Evolutionary conservation across 2,797 vertebrate species (phyloP).

Genomic region (Lindbergichthys nudifrons): DNA sequence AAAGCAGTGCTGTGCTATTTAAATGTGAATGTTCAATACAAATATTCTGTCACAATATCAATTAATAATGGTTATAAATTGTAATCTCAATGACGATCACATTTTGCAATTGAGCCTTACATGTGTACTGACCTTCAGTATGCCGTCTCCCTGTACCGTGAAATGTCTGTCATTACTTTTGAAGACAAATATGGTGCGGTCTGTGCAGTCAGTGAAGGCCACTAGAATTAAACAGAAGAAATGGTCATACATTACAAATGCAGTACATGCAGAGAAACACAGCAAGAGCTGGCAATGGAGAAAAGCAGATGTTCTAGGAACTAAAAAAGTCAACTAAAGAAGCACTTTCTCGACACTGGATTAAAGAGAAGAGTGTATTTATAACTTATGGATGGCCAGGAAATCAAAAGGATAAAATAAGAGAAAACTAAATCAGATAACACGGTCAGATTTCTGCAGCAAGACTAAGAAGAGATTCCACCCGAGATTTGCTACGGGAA

Average conservation of each 20-base stretch:
- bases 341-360: too few relatives aligned
- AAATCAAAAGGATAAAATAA: conserved; percentile 22
- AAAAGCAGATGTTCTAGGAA: too few relatives aligned
- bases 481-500: too few relatives aligned
- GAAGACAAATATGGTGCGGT: conserved; percentile 45
- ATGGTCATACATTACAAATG: conserved; percentile 11
- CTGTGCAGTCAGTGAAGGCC: conserved; percentile 73
- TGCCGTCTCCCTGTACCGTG: conserved; percentile 63
- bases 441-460: conserved; percentile 3
- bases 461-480: neutral
- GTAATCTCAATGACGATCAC: too few relatives aligned
- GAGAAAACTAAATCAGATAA: conserved; percentile 23
- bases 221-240: conserved; percentile 62
- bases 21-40: too few relatives aligned
- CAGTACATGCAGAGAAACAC: neutral
- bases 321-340: too few relatives aligned
- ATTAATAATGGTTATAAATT: too few relatives aligned
- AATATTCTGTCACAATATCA: too few relatives aligned
- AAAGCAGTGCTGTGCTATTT: too few relatives aligned
- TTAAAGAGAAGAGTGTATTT: too few relatives aligned
- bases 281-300: too few relatives aligned
- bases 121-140: conserved; percentile 59
- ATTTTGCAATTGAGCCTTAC: neutral
- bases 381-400: neutral
- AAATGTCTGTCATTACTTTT: conserved; percentile 61